Base-by-base conservation (phyloP, 2,797 vertebrate species). In the Mus spretus region DNA sequence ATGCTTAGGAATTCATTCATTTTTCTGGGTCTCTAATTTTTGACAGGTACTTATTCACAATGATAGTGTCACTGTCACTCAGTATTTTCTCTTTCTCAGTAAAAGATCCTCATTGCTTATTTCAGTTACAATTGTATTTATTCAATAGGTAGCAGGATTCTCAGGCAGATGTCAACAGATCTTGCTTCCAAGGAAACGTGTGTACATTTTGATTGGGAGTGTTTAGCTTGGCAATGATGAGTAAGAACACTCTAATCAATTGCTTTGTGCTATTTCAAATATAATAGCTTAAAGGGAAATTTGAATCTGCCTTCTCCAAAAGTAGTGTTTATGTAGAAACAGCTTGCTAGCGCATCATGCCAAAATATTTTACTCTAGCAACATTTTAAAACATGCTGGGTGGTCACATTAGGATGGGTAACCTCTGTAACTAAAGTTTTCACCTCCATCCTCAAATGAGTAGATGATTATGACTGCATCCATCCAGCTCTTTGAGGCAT, bases 121-220 rank as follows among this genome's bases (percentile, higher is more conserved):
- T 96, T 80, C 14, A 89, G 67, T 85, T 95, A 65, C 22, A 84
- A 53, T 85, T 84, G 20, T 84, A 40, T 91, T 91, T 87, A 77
- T 82, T 89, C 53, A 93, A 34, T 91, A 91, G 81, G 91, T 92
- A 90, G 28, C 65, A 90, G 80, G 34, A 90, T 74, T 92, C 19
- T 34, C 19, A 89, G 53, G 37, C 88, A 95, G 94, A 95, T 95
- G 47, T 72, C 83, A 97, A 72, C 80, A 86, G 96, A 65, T 28
- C n/a, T 40, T 91, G 53, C 55, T 96, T 97, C 44, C 47, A 91
- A 13, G 47, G 91, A 9, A 91, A 28, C 63, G 19, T 90, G 65
- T 37, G 22, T 59, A 37, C n/a, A 82, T 61, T 95, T 94, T 82
- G 87, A 0, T 90, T 91, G 83, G 5, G 37, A 88, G 44, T 84